Base-by-base conservation (phyloP, 2,888 invertebrate species). In the Drosophila lacicola region DNA sequence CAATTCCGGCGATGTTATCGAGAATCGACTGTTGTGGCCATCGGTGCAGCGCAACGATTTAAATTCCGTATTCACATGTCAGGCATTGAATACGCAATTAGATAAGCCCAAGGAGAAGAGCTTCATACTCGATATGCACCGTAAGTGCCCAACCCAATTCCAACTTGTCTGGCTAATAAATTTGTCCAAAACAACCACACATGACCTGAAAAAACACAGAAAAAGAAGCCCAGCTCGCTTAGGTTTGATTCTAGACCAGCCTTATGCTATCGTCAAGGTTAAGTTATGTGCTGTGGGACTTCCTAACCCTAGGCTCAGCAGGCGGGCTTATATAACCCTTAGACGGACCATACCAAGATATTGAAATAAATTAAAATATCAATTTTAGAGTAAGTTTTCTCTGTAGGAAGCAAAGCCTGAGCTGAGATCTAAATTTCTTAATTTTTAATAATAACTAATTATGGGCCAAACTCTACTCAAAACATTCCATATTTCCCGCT, bases 1-100 rank as follows among this genome's bases (percentile, higher is more conserved):
- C 92, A 96, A 96, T 92, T 96, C 96, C 9, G 96, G 96, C 19
- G 96, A 97, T 92, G 96, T 97, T 54, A 97, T 97, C 86, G 97
- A 97, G 93, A 97, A 97, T 93, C 94, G 96, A 85, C 94, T 96
- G 78, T 93, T 95, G 57, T 95, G 96, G 95, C 95, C 95, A 51
- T 94, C 95, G 49, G 94, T 97, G 75, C 94, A 95, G 62, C 94
- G 97, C 64, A 95, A 95, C 29, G 96, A 97, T 93, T 95, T 97
- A 88, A 96, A 97, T 82, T 95, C 96, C 19, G 95, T 96, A 78
- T 97, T 97, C 93, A 97, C 96, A 62, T 98, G 97, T 91, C 96
- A 97, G 92, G 97, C 97, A 25, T 94, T 95, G 90, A 98, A 98
- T 93, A 97, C 97, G 61, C 95, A 95, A 88, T 94, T 97, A 61